phyloP scores from a whole-genome alignment of 2,797 vertebrate genomes.

The Cossypha dichroa region DNA sequence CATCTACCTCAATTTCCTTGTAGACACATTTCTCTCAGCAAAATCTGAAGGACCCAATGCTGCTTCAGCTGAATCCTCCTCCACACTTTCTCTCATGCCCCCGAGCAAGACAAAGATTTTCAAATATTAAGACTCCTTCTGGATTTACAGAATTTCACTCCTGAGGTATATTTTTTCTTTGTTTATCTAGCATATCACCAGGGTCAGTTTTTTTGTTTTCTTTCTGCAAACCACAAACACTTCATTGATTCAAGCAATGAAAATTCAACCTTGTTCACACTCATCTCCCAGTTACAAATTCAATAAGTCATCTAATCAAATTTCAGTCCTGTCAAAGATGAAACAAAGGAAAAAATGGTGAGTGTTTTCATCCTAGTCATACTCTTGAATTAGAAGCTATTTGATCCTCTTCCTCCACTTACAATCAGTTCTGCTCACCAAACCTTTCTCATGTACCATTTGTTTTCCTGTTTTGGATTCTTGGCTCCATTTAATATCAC shows the following conservation, averaged over 20 bases:
- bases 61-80: neutral
- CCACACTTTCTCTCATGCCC: neutral
- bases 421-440: neutral
- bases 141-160: slow-evolving; percentile 32
- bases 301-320: slow-evolving; percentile 33
- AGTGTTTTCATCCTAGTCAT: slow-evolving; percentile 22
- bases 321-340: slow-evolving; percentile 31
- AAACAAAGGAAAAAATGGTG: slow-evolving; percentile 3
- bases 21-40: neutral
- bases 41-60: neutral
- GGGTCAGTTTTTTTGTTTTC: neutral
- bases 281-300: slow-evolving; percentile 10
- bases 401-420: slow-evolving; percentile 30
- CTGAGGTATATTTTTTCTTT: slow-evolving; percentile 66
- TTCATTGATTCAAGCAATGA: slow-evolving; percentile 27
- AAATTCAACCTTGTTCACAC: slow-evolving; percentile 26
- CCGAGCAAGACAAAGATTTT: neutral
- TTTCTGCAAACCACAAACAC: slow-evolving; percentile 2
- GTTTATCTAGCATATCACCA: slow-evolving; percentile 62
- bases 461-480: neutral
- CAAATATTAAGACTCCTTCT: neutral
- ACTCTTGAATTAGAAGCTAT: slow-evolving; percentile 31
- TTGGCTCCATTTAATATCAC: neutral
- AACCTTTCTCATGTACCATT: slow-evolving; percentile 60
- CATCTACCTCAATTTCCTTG: neutral